phyloP scores from a whole-genome alignment of 1,140 invertebrate species.

The Notospermus geniculatus region DNA sequence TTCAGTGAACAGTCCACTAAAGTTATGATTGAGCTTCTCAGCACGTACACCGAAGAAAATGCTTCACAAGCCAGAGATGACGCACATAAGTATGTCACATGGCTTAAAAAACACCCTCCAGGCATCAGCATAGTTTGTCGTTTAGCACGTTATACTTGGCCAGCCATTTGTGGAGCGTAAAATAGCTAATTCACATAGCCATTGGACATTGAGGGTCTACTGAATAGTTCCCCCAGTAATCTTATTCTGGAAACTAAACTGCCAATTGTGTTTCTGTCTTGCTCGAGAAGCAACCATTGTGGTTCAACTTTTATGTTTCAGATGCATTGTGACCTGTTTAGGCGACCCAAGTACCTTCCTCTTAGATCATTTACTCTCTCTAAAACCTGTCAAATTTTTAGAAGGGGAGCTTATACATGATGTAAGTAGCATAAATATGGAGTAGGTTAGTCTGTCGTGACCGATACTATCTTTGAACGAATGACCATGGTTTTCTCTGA shows the following conservation, averaged over 20 bases:
- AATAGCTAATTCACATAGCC: background rate
- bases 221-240: no score
- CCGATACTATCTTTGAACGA: background rate
- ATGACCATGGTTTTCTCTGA: background rate
- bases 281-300: no score
- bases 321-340: conserved; percentile 89
- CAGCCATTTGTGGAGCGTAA: background rate
- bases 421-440: conserved; percentile 41
- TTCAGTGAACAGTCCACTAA: conserved; percentile 84
- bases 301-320: conserved; percentile 32
- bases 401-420: conserved; percentile 94
- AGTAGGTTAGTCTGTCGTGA: background rate
- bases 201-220: no score
- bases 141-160: background rate
- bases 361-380: conserved; percentile 84
- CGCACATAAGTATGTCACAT: conserved; percentile 70
- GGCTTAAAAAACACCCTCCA: background rate
- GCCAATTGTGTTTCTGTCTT: no score
- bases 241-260: no score
- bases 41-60: conserved; percentile 95
- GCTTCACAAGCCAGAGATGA: conserved; percentile 94
- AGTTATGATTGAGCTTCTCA: conserved; percentile 93
- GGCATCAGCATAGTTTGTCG: background rate
- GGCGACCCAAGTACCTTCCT: conserved; percentile 94
- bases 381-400: conserved; percentile 94